Evolutionary conservation across 2,888 invertebrate genomes (phyloP), one percentile per base, ranked within the genome.

Genomic region (Merodon equestris): DNA sequence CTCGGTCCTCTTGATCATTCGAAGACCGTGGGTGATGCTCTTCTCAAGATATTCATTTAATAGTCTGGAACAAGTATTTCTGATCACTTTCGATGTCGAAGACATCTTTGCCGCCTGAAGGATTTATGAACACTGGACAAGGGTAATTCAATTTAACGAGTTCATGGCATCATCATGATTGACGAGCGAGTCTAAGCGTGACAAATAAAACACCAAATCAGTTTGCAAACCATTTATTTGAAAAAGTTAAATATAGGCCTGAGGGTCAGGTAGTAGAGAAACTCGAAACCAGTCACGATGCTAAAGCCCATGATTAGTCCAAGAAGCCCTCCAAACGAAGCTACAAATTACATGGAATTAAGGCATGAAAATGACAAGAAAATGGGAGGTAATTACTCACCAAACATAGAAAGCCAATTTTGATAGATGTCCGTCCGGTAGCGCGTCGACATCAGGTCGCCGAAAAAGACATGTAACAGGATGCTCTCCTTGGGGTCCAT

Each of bases 251-350:
- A 91, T 1, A 88, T 83, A 0, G 92, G 87, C 51, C 91, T 89
- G 74, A 92, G 88, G 0, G 90, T 89, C 64, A 93, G 90, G 83
- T 92, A 93, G 68, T 94, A 90, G 5, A 93, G 76, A 54, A 93
- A 86, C 85, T 94, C 94, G 81, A 93, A 91, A 1, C 91, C 92
- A 0, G 93, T 92, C 81, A 94, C 91, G 18, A 94, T 89, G 54
- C 93, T 94, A 84, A 94, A 94, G 1, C 94, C 94, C 34, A 93
- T 90, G 87, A 93, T 92, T 7, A 94, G 87, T 40, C 93, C 93
- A 1, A 94, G 87, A 0, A 94, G 89, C 13, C 94, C 94, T 0
- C 94, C 94, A 83, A 93, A 93, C 1, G 93, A 92, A 82, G 93
- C 94, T 93, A 89, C 83, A 91, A 27, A 27, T 27, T 27, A 27